Percentiles rank a stretch among this genome's conserved stretches.
phyloP scores from a whole-genome alignment of 2,888 invertebrate species.

The Sabellastarte sp. region DNA sequence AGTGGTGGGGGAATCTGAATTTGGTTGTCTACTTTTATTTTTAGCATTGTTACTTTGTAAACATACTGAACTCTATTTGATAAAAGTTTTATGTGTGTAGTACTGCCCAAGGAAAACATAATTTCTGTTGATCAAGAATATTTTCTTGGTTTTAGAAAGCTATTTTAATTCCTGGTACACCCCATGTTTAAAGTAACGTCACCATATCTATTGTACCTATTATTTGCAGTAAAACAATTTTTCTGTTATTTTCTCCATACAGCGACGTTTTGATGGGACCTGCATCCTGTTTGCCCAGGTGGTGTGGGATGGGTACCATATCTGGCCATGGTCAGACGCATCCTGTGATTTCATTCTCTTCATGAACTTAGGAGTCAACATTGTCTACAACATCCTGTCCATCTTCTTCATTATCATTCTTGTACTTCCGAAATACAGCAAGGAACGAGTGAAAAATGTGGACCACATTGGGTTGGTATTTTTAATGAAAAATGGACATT shows the following conservation, averaged over 20 bases:
- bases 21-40: no score
- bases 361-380: constrained; percentile 23
- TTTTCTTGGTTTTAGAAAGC: no score
- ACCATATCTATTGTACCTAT: not conserved
- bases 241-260: constrained; percentile 6
- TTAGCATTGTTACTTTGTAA: no score
- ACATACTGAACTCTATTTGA: no score
- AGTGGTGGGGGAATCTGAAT: no score
- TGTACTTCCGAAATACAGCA: constrained; percentile 6
- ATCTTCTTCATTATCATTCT: constrained; percentile 1
- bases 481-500: not conserved
- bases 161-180: no score
- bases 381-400: constrained; percentile 24
- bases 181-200: constrained; percentile 2
- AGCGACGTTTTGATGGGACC: constrained; percentile 30
- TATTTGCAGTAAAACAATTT: not conserved
- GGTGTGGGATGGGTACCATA: constrained; percentile 26
- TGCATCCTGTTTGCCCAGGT: constrained; percentile 31
- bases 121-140: no score
- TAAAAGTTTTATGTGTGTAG: not conserved
- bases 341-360: constrained; percentile 28
- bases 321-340: constrained; percentile 32
- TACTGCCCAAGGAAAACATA: constrained; percentile 5
- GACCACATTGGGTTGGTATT: constrained; percentile 7
- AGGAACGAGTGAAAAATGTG: not conserved